Base-by-base conservation (phyloP, 2,888 invertebrate species). In the Conus canariensis region DNA sequence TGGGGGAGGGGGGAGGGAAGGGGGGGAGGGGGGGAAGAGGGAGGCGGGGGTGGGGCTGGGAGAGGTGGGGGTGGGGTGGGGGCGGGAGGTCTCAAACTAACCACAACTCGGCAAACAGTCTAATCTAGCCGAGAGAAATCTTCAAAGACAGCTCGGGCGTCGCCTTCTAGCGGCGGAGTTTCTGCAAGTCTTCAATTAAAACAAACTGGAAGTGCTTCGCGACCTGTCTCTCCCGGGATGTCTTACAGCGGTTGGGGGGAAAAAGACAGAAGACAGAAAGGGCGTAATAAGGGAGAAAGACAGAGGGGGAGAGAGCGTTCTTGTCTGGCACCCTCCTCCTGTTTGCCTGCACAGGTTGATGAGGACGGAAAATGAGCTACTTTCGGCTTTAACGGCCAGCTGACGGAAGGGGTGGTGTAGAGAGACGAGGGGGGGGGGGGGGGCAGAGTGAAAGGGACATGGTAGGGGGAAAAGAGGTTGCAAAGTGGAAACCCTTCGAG, bases 101-200 rank as follows among this genome's bases (percentile, higher is more conserved):
- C 77, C 77, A 80, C 77, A 80, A 80, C 77, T 80, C 30, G 77
- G 77, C 77, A 30, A 45, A 80, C 77, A 80, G 77, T 12, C 77
- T 80, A 80, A 80, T 80, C 77, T 80, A 14, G 12, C 77, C 14
- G 30, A 64, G 64, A 16, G 77, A 30, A 80, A 80, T 80, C 77
- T 80, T 80, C 77, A 80, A 80, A 80, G 77, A 80, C 77, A 80
- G 77, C 25, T 16, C 77, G 12, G 45, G 30, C 77, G 14, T 45
- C 77, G 14, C 16, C 10, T 10, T 14, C 30, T 70, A 14, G 19
- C 16, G 70, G 70, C 70, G 70, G 70, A 22, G 70, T 22, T 80
- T 80, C 77, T 80, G 30, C 77, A 4, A 80, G 77, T 80, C 77
- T 80, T 80, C 77, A 80, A 80, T 80, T 80, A 80, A 80, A 80